Base-by-base conservation (phyloP, 2,888 invertebrate species). In the Muschampia plurimacula region DNA sequence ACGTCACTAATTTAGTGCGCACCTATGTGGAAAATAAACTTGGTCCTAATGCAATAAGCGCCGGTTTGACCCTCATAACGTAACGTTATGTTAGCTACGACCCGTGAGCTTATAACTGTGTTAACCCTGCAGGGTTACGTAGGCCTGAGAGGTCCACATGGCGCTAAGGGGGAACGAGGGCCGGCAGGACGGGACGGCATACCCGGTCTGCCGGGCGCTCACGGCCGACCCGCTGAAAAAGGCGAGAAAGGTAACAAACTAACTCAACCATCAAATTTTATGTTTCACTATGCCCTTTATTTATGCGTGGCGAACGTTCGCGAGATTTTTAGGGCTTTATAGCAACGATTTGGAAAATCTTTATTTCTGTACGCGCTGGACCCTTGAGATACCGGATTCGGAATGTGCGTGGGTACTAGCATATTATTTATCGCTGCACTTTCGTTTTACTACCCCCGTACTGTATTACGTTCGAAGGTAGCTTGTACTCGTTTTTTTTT, bases 181-280 rank as follows among this genome's bases (percentile, higher is more conserved):
- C 93, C 90, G 72, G 87, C 95, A n/a, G 97, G 97, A 55, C 95
- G 96, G 75, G 96, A 96, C 72, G 97, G 97, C 4, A 89, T 96
- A 59, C 96, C 97, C 44, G 95, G 96, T 74, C 81, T 95, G 78
- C 89, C 95, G 75, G 88, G 95, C 86, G 81, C 94, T 77, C 89
- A 95, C 90, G 87, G 95, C 82, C 87, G 93, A 77, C 96, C 96
- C 69, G 97, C 97, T 10, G 96, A 96, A 83, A 97, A 97, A 88
- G 97, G 97, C 73, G 97, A 96, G 82, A 96, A 97, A 90, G 96
- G 96, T 86, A 95, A 95, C 84, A 81, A 87, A 89, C 84, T 86
- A 87, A 91, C 89, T 92, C 87, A 87, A 88, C 92, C 92, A 92
- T 93, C 89, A 93, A 94, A 92, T 93, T 93, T 93, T 93, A 94